These are phyloP conservation scores for Caenorhabditis brenneri DNA, from an alignment of 1,140 invertebrate genomes.

Conservation along the genomic window DNA sequence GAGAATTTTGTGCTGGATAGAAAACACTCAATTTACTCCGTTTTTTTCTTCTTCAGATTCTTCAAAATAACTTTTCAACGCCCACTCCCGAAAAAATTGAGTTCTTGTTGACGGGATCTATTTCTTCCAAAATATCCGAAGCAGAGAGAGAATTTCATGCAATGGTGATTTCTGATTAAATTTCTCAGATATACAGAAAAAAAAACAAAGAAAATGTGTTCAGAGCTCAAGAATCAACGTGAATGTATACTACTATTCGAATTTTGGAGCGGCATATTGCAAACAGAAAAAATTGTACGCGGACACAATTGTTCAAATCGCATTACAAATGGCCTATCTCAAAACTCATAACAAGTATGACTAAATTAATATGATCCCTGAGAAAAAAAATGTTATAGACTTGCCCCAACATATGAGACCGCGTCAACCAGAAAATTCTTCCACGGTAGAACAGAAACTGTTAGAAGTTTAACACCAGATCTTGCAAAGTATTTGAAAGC, in stretches of 20 bases:
- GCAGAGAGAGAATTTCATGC: constrained; percentile 25
- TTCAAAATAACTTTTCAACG: not conserved
- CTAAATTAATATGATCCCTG: not conserved
- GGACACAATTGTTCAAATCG: constrained; percentile 55
- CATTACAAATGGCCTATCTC: constrained; percentile 52
- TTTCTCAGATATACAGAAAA: not conserved
- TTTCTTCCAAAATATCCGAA: constrained; percentile 1
- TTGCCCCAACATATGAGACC: constrained; percentile 73
- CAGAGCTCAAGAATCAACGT: constrained; percentile 19
- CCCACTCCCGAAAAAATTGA: not conserved
- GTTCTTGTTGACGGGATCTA: constrained; percentile 8
- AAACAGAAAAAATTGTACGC: constrained; percentile 49
- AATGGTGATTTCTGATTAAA: constrained; percentile 22
- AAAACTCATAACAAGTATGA: constrained; percentile 53
- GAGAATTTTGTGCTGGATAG: not conserved
- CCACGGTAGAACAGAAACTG: constrained; percentile 73
- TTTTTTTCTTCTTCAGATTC: constrained; percentile 7
- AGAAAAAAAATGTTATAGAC: constrained; percentile 2
- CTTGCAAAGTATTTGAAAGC: constrained; percentile 32
- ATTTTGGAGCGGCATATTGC: constrained; percentile 26
- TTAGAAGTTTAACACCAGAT: constrained; percentile 72
- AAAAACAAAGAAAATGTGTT: not conserved
- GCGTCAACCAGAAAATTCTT: constrained; percentile 73
- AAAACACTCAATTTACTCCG: constrained; percentile 21
- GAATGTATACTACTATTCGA: constrained; percentile 8